Base-by-base conservation (phyloP, 2,888 invertebrate genomes). In the Ceramica pisi region DNA sequence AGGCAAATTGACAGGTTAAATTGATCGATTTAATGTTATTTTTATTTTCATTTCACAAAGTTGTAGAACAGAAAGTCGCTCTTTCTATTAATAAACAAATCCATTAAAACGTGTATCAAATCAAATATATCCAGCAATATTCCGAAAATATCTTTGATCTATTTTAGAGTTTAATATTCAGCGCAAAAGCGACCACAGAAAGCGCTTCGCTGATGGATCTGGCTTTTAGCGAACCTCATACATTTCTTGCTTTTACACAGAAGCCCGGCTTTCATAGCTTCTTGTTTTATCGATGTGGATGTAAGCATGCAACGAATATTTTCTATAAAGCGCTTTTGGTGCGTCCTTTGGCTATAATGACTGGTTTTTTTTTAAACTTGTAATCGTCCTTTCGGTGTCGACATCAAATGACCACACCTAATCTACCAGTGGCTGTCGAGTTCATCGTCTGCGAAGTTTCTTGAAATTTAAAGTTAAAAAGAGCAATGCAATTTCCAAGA, bases 281-380 rank as follows among this genome's bases (percentile, higher is more conserved):
- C 89, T 90, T 91, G 92, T 91, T 92, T 88, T 88, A 88, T 83
- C 81, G 81, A 81, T 84, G 85, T 78, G 75, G 81, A 88, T 83
- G 87, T 78, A 72, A 85, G 77, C 82, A 81, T 75, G 85, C 86
- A 86, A 88, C 86, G 86, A 85, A 86, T 89, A 86, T 81, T 86
- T 88, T 86, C 80, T 87, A 87, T 81, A 87, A 72, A 78, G 63
- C 55, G 59, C 83, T 82, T 83, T 74, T 81, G 79, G 56, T 63
- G 12, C 38, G 12, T 16, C 6, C 31, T 2, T 23, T 0, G 41
- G 23, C 5, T 71, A 46, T 51, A 10, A 7, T 19, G 26, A 56
- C 12, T 26, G n/a, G 16, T 16, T 14, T 38, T 71, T 48, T 48
- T 12, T 38, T 38, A 41, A 41, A 12, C 38, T 41, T 14, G 0